Base-by-base conservation (phyloP, 2,888 invertebrate species). In the Therioaphis trifolii region DNA sequence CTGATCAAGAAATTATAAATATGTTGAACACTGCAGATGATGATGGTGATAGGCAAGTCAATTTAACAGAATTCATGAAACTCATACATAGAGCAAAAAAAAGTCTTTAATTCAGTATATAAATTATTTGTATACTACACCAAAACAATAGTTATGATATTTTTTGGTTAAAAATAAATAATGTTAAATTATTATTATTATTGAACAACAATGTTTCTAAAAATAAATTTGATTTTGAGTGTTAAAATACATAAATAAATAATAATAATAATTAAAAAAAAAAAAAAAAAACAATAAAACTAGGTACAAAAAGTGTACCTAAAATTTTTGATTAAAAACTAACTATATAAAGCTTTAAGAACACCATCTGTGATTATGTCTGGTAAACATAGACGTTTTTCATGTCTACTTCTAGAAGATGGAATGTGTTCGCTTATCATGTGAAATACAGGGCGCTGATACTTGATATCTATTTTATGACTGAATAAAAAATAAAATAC, bases 301-400 rank as follows among this genome's bases (percentile, higher is more conserved):
- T 58, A 58, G 49, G 49, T 72, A 80, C 77, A 68, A 52, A 77
- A 72, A 21, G 4, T 74, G 24, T 74, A 74, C 72, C 15, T 46
- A 61, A 4, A 14, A 82, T 24, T 71, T 58, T 76, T 35, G 40
- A n/a, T 40, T 29, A 55, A 7, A 5, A 40, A 72, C 40, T 74
- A 66, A 82, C 84, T 58, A 79, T 85, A 86, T n/a, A 86, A 43
- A 21, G 85, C 86, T 76, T 84, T 85, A n/a, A 86, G 76, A 24
- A 86, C 86, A n/a, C 86, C 86, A 49, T 86, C 86, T 14, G 85
- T 86, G 18, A 86, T 85, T 27, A 86, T 86, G 58, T 86, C 86
- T n/a, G 86, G 86, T 21, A 86, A 82, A 74, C 82, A 82, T 24
- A 63, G 63, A 52, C 72, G 72, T 82, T 74, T 72, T 63, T 82